Evolutionary conservation across 1,140 invertebrate genomes (phyloP).

Genomic region (Thaumetopoea pityocampa): DNA sequence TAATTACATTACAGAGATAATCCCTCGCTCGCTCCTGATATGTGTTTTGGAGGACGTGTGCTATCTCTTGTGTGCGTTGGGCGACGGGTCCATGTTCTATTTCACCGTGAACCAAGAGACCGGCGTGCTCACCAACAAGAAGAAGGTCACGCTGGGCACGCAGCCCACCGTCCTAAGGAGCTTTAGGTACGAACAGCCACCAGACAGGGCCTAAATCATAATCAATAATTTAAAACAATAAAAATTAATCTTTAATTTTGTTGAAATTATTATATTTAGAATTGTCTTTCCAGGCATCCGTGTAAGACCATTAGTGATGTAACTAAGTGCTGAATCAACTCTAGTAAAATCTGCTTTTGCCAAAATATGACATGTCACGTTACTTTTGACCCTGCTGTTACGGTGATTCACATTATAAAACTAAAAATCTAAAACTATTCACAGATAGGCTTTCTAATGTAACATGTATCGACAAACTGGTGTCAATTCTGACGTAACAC

Average conservation of each 20-base stretch:
- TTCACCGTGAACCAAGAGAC: slow-evolving; percentile 88
- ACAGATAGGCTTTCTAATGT: too few species aligned
- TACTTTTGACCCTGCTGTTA: too few species aligned
- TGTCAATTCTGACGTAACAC: too few species aligned
- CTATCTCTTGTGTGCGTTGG: slow-evolving; percentile 94
- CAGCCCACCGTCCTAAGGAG: slow-evolving; percentile 96
- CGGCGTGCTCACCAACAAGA: slow-evolving; percentile 87
- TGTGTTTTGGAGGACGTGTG: slow-evolving; percentile 94
- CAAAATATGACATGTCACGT: too few species aligned
- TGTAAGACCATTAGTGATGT: too few species aligned
- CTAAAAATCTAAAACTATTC: too few species aligned
- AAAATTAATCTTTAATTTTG: slow-evolving; percentile 2
- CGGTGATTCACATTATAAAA: too few species aligned
- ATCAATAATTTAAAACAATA: slow-evolving; percentile 1
- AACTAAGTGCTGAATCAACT: too few species aligned
- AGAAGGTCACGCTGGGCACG: slow-evolving; percentile 96
- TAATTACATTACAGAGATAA: slow-evolving; percentile 84
- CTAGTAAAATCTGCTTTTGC: too few species aligned
- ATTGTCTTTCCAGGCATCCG: too few species aligned
- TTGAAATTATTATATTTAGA: too few species aligned
- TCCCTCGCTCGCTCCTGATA: slow-evolving; percentile 96
- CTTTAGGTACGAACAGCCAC: slow-evolving; percentile 77
- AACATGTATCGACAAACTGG: too few species aligned
- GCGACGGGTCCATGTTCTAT: slow-evolving; percentile 98
- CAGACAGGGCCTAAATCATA: background rate